Evolutionary conservation across 2,797 vertebrate genomes (phyloP).

Genomic region (Adrianichthys oophorus): DNA sequence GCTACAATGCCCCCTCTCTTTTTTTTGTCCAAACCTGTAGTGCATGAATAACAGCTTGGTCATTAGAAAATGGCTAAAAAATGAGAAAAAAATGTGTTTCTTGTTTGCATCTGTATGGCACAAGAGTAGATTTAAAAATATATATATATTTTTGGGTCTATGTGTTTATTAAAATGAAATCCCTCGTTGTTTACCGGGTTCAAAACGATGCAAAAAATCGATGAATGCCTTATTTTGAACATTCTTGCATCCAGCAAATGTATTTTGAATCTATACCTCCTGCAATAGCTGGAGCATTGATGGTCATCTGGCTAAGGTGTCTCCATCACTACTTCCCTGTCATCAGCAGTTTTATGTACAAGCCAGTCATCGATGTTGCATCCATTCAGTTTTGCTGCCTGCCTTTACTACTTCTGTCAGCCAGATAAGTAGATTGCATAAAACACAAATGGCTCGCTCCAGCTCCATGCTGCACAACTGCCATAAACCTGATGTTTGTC

Average conservation of each 20-base stretch:
- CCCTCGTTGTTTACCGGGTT: too few species aligned
- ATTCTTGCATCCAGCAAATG: not conserved
- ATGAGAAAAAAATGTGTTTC: too few species aligned
- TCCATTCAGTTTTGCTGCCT: constrained; percentile 35
- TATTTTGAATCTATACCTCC: too few species aligned
- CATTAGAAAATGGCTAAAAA: too few species aligned
- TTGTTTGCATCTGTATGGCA: too few species aligned
- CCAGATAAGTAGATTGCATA: constrained; percentile 65
- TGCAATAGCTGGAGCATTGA: too few species aligned
- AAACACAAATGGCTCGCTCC: constrained; percentile 54
- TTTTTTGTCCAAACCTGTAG: constrained; percentile 15
- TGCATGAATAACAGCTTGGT: too few species aligned
- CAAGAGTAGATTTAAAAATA: too few species aligned
- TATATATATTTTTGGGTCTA: too few species aligned
- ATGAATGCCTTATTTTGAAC: not conserved
- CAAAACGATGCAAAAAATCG: too few species aligned
- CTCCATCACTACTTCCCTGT: constrained; percentile 31
- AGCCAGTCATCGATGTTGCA: constrained; percentile 43
- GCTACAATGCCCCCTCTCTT: constrained; percentile 29
- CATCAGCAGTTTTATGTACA: constrained; percentile 60
- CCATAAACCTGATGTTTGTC: constrained; percentile 43
- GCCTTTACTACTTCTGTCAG: constrained; percentile 50
- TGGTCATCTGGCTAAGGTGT: constrained; percentile 6
- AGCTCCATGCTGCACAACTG: constrained; percentile 17
- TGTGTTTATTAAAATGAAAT: too few species aligned